phyloP scores from a whole-genome alignment of 1,140 invertebrate species.

The Tetramorium parvispinum region DNA sequence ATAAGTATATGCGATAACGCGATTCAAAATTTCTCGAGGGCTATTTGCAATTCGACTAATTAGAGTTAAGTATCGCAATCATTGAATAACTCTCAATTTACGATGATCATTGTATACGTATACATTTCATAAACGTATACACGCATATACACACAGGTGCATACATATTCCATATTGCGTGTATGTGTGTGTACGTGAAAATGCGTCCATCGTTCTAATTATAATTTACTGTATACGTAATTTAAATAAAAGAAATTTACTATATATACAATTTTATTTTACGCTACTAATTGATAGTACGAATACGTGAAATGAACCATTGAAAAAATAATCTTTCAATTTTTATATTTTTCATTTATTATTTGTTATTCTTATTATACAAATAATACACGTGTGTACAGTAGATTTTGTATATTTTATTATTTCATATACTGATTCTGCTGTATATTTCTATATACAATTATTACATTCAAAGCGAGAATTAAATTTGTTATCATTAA shows the following conservation, averaged over 20 bases:
- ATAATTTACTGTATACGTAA: constrained; percentile 75
- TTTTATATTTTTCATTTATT: not conserved
- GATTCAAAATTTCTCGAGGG: constrained; percentile 40
- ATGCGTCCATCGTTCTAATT: constrained; percentile 58
- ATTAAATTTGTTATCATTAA: not conserved
- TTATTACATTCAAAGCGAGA: not conserved
- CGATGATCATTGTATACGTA: constrained; percentile 57
- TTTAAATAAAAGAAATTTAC: constrained; percentile 76
- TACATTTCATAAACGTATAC: constrained; percentile 37
- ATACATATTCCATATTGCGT: constrained; percentile 24
- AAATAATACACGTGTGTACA: not conserved
- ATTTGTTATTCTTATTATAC: not conserved
- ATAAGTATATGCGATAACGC: not conserved
- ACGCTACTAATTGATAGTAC: not conserved
- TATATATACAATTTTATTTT: constrained; percentile 6
- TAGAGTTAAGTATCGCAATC: constrained; percentile 62
- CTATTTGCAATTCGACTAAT: constrained; percentile 65
- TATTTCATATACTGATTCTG: not conserved
- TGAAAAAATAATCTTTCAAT: not conserved
- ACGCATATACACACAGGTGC: not conserved
- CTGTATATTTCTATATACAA: not conserved
- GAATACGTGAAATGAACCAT: not conserved
- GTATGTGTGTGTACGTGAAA: constrained; percentile 37
- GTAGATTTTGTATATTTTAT: not conserved
- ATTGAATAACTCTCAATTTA: constrained; percentile 55